These are phyloP conservation scores for Clarias gariepinus DNA, from an alignment of 2,113 vertebrate genomes.

Conservation along the genomic window DNA sequence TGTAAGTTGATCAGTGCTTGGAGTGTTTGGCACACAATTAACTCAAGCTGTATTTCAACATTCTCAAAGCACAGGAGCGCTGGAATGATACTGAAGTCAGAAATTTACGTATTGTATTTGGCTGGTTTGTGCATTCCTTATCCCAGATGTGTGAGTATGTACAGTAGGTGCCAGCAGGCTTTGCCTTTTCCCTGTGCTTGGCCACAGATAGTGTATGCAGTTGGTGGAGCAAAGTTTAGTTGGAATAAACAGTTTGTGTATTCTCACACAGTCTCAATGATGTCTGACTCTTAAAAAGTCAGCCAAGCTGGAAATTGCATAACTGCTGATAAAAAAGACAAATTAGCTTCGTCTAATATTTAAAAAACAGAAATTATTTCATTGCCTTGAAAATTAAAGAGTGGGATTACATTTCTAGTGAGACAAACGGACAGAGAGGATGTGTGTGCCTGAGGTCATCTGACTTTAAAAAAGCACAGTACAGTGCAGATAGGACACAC, in stretches of 20 bases:
- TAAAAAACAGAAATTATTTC: neutral
- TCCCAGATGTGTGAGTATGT: neutral
- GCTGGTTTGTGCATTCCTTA: neutral
- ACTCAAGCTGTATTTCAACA: slow-evolving; percentile 2
- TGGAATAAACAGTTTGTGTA: neutral
- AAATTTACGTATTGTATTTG: neutral
- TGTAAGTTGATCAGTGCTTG: neutral
- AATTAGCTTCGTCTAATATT: neutral
- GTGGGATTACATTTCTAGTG: neutral
- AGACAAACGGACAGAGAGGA: slow-evolving; percentile 10
- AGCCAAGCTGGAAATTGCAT: slow-evolving; percentile 29
- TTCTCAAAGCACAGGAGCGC: neutral
- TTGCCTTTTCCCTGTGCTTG: slow-evolving; percentile 10
- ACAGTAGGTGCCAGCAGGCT: neutral
- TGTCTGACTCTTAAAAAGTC: slow-evolving; percentile 11
- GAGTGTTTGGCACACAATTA: neutral
- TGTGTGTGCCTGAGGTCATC: neutral
- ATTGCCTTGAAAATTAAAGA: neutral
- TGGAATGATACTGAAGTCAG: slow-evolving; percentile 7
- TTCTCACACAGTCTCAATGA: slow-evolving; percentile 2
- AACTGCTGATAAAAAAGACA: slow-evolving; percentile 17
- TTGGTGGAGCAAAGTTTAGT: slow-evolving; percentile 2
- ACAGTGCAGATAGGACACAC: neutral
- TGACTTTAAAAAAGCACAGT: neutral
- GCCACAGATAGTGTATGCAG: slow-evolving; percentile 15